Conservation (phyloP, 1,140 invertebrate species). For the Drosophila repleta region DNA sequence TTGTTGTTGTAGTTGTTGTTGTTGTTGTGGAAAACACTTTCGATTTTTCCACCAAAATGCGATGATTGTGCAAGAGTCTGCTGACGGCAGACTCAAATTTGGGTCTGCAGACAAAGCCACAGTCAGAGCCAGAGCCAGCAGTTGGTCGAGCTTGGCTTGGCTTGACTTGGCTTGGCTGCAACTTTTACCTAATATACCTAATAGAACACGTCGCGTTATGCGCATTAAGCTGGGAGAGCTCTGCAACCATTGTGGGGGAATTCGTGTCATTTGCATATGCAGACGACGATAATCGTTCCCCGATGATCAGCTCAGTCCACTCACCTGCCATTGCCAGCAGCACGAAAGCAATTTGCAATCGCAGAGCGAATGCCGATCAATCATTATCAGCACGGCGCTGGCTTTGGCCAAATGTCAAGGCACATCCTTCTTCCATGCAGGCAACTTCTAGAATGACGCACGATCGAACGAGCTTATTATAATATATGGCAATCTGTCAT, state of each 20-base stretch:
- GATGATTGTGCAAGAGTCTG: slow-evolving; percentile 40
- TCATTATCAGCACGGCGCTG: slow-evolving; percentile 56
- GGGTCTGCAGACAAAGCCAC: slow-evolving; percentile 24
- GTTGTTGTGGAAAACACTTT: slow-evolving; percentile 42
- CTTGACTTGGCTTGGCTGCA: background rate
- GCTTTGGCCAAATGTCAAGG: slow-evolving; percentile 72
- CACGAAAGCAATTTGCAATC: slow-evolving; percentile 60
- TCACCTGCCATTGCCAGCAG: slow-evolving; percentile 48
- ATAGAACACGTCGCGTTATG: slow-evolving; percentile 75
- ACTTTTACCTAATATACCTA: slow-evolving; percentile 51
- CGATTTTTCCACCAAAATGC: slow-evolving; percentile 34
- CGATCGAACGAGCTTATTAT: slow-evolving; percentile 16
- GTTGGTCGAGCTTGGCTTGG: slow-evolving; percentile 10
- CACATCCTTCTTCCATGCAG: slow-evolving; percentile 67
- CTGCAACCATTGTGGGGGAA: slow-evolving; percentile 5
- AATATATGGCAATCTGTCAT: slow-evolving; percentile 36
- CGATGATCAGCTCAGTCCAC: slow-evolving; percentile 13
- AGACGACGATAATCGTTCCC: slow-evolving; percentile 29
- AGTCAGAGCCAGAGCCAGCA: slow-evolving; percentile 11
- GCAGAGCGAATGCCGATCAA: slow-evolving; percentile 45
- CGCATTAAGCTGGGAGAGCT: slow-evolving; percentile 55
- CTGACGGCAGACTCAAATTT: slow-evolving; percentile 16
- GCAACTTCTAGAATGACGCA: slow-evolving; percentile 26
- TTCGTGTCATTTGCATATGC: slow-evolving; percentile 67
- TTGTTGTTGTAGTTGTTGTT: slow-evolving; percentile 5